Percentiles rank a stretch among this genome's conserved stretches.
These are phyloP conservation scores for Cyanocitta stelleri DNA, from an alignment of 2,113 vertebrate genomes.

Conservation along the genomic window DNA sequence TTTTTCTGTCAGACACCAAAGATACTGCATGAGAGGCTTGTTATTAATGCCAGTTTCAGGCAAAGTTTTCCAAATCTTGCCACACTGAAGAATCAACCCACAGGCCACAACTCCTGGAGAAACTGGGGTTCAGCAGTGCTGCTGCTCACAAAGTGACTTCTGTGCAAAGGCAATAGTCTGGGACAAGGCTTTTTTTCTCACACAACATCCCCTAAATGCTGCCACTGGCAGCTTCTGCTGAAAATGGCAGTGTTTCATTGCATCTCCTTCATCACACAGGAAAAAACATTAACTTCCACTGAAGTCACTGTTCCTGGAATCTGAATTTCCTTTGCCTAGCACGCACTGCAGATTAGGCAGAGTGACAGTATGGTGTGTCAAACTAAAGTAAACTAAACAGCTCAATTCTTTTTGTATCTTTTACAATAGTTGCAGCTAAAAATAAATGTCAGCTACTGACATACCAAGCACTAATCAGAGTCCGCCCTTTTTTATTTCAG, in stretches of 20 bases:
- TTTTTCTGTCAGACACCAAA: neutral
- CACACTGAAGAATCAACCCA: neutral
- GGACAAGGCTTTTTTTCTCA: neutral
- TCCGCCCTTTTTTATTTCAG: neutral
- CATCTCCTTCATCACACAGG: neutral
- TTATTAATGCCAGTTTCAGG: neutral
- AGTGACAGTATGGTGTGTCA: neutral
- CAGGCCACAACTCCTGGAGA: neutral
- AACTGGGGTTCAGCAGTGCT: rapidly evolving
- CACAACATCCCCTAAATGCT: neutral
- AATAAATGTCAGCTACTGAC: neutral
- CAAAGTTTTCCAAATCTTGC: neutral
- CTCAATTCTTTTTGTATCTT: neutral
- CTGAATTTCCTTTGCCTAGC: neutral
- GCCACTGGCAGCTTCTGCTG: neutral
- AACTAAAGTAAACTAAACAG: neutral
- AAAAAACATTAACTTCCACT: neutral
- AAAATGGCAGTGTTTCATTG: neutral
- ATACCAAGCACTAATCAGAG: neutral
- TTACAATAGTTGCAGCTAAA: neutral
- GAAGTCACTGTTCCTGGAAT: neutral
- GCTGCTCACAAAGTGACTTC: neutral
- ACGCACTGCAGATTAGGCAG: neutral
- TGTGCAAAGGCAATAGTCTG: neutral
- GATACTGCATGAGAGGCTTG: neutral